Base-by-base conservation (phyloP, 2,113 vertebrate genomes). In the Copsychus sechellarum region DNA sequence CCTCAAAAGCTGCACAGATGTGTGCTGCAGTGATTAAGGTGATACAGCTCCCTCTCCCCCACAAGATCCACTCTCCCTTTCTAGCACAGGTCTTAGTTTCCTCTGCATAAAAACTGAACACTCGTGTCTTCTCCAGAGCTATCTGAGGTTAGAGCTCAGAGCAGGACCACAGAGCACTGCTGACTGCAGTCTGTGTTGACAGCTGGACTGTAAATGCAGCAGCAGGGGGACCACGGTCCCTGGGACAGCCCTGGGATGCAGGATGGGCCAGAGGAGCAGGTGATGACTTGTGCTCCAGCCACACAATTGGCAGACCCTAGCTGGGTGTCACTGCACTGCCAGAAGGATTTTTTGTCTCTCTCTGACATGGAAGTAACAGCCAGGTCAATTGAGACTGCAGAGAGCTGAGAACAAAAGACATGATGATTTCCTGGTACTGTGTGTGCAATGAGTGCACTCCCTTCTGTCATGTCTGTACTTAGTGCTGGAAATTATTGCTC, bases 91-190 rank as follows among this genome's bases (percentile, higher is more conserved):
- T 26, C 50, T 51, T 48, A 4, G 53, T 36, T 79, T 82, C n/a
- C n/a, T 61, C 90, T 86, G 74, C 66, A 65, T 58, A 72, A 47
- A 53, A 48, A 8, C 22, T 1, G 15, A 85, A 61, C 66, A 54
- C 22, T 7, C 0, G 0, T 8, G 40, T 29, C n/a, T 74, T 28
- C 81, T 81, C 65, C 8, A 2, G 43, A 91, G 62, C 48, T 2
- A 8, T 6, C 24, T 1, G 48, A 65, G 66, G 48, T 76, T 17
- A 58, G 50, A 65, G 84, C 65, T 87, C 57, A 47, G 69, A 54
- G 67, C 15, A 26, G 0, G 29, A 40, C 14, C 33, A 57, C 6
- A 47, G 28, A 67, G 33, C 73, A 34, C 53, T 64, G 61, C 81
- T 74, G 73, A 14, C 2, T 28, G 48, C 73, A 78, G 45, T 9